Evolutionary conservation across 53 echinoderm and acorn worm species (phyloP).

Genomic region (Apostichopus leukothele): DNA sequence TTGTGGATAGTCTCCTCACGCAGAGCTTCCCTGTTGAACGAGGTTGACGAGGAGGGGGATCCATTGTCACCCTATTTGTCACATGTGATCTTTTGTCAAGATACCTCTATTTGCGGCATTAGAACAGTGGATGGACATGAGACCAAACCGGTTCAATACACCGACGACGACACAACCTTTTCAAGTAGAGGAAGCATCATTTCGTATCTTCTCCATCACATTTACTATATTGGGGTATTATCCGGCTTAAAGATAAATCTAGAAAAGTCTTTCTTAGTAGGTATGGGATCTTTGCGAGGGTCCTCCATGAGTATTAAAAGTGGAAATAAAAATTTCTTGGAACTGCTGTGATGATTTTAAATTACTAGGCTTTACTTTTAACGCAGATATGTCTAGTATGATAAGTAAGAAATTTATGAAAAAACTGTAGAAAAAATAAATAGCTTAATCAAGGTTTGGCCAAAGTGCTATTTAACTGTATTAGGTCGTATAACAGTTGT

Average conservation of each 20-base stretch:
- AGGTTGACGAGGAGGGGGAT: neutral
- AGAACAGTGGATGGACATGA: neutral
- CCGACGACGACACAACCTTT: neutral
- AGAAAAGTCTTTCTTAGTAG: neutral
- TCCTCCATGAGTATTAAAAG: neutral
- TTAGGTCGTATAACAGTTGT: too few relatives aligned
- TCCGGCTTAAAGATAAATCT: constrained; percentile 9
- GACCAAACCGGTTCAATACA: neutral
- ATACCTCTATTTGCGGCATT: neutral
- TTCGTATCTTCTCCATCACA: neutral
- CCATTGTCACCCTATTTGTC: neutral
- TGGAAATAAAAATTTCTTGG: neutral
- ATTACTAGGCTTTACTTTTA: neutral
- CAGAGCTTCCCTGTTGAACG: neutral
- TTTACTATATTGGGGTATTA: neutral
- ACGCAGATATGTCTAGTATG: neutral
- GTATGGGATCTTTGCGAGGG: neutral
- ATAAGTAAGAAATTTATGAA: neutral
- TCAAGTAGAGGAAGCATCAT: neutral
- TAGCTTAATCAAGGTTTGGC: too few relatives aligned
- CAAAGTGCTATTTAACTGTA: too few relatives aligned
- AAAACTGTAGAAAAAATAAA: too few relatives aligned
- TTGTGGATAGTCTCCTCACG: neutral
- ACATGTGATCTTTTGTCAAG: neutral
- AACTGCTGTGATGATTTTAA: neutral